Percentiles rank a stretch among this genome's conserved stretches.
phyloP scores from a whole-genome alignment of 2,888 invertebrate species.

The Hypomecis atomaria region DNA sequence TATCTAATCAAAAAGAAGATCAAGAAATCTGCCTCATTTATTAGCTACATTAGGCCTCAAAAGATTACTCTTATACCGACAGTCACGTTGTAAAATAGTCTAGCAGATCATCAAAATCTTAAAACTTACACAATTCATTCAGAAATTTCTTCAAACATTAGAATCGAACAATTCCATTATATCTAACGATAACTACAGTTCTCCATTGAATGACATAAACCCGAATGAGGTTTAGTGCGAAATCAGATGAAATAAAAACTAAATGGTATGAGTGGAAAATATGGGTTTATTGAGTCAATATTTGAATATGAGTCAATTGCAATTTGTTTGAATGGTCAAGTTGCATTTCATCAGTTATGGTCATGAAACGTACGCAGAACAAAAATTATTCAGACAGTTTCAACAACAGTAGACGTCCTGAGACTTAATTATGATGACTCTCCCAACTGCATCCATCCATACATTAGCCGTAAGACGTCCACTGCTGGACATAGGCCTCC shows the following conservation, averaged over 20 bases:
- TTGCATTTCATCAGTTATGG: not conserved
- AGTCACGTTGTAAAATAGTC: no score
- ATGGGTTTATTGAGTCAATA: constrained; percentile 5
- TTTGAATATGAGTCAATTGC: constrained; percentile 1
- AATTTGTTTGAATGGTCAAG: not conserved
- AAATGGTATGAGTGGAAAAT: constrained; percentile 10
- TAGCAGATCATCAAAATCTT: no score
- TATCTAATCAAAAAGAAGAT: no score
- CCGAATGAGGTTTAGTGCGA: constrained; percentile 9
- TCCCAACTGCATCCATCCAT: no score
- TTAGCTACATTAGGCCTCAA: no score
- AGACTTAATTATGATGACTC: no score
- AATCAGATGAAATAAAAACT: constrained; percentile 12
- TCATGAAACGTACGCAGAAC: not conserved
- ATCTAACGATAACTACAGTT: constrained; percentile 25
- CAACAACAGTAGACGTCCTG: no score
- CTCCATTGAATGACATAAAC: constrained; percentile 29
- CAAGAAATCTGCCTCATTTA: no score
- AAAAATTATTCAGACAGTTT: no score
- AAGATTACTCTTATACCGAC: no score
- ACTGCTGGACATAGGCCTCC: no score
- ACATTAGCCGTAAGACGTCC: no score
- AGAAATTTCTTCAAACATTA: constrained; percentile 17
- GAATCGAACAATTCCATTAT: constrained; percentile 19
- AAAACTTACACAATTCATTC: constrained; percentile 25